phyloP scores from a whole-genome alignment of 2,797 vertebrate species.

The Gymnoscopelus microlampas region DNA sequence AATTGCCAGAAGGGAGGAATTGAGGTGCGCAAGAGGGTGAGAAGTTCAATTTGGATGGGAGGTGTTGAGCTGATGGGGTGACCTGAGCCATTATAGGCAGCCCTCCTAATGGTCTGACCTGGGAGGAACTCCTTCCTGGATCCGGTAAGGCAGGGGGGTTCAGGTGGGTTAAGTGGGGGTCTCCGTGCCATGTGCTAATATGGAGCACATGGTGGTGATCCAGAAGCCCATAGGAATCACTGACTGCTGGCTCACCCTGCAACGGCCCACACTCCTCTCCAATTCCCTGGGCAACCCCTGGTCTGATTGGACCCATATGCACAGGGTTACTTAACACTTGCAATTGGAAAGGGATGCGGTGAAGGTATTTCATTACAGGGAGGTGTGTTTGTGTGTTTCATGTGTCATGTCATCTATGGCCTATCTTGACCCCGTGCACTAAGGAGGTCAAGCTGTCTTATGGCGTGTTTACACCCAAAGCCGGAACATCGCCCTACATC shows the following conservation, averaged over 20 bases:
- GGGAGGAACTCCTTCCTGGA: conserved; percentile 49
- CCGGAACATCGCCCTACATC: conserved; percentile 20
- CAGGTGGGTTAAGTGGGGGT: conserved; percentile 36
- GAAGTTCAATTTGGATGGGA: conserved; percentile 48
- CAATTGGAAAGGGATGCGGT: conserved; percentile 30
- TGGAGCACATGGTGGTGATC: conserved; percentile 57
- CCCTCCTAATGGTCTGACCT: conserved; percentile 38
- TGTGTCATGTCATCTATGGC: conserved; percentile 40
- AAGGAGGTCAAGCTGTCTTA: conserved; percentile 13
- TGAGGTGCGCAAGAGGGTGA: conserved; percentile 40
- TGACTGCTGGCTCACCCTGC: conserved; percentile 59
- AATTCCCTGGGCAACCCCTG: conserved; percentile 55
- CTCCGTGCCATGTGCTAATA: conserved; percentile 54
- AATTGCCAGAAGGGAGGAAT: conserved; percentile 37
- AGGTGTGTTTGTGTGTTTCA: conserved; percentile 23
- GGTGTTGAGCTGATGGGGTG: conserved; percentile 27
- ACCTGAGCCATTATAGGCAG: conserved; percentile 17
- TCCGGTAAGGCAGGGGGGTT: conserved; percentile 21
- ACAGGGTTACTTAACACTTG: conserved; percentile 49
- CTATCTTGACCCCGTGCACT: conserved; percentile 27
- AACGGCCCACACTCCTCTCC: conserved; percentile 38
- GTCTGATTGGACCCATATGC: conserved; percentile 69
- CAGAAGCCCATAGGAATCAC: conserved; percentile 36
- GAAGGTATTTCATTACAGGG: conserved; percentile 39
- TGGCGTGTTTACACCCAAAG: not conserved